Conservation (phyloP, 2,888 invertebrate genomes). For the Esperia sulphurella region DNA sequence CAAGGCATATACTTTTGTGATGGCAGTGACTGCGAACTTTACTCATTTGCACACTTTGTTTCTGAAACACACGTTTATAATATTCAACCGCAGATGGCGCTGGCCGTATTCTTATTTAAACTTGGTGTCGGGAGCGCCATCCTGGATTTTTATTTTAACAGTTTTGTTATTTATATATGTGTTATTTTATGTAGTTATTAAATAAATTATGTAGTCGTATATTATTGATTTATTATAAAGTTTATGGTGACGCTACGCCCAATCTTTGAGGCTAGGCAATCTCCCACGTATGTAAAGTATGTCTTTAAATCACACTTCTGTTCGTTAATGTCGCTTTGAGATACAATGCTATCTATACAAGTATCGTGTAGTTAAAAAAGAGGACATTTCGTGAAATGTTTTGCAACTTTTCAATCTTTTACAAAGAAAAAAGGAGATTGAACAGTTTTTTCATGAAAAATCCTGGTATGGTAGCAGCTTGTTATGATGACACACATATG, state of each 20-base stretch:
- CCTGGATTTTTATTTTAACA: constrained; percentile 52
- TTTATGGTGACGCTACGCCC: constrained; percentile 66
- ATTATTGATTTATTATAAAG: constrained; percentile 19
- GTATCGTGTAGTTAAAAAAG: neutral
- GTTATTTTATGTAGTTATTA: too few species aligned
- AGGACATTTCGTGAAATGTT: neutral
- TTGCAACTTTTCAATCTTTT: neutral
- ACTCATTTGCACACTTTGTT: neutral
- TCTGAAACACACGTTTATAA: constrained; percentile 5
- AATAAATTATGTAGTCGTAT: neutral
- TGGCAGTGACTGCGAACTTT: constrained; percentile 68
- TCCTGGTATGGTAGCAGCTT: neutral
- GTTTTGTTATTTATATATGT: too few species aligned
- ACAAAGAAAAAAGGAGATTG: neutral
- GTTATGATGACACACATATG: neutral
- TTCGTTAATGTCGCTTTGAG: constrained; percentile 35
- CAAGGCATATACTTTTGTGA: constrained; percentile 27
- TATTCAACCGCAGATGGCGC: constrained; percentile 60
- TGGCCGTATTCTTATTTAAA: constrained; percentile 42
- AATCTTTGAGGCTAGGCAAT: constrained; percentile 34
- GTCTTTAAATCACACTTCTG: constrained; percentile 29
- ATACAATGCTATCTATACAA: constrained; percentile 11
- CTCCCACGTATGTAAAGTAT: constrained; percentile 34
- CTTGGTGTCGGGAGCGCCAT: constrained; percentile 61
- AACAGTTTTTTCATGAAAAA: constrained; percentile 8